Evolutionary conservation across 2,113 vertebrate genomes (phyloP).

Genomic region (Stegastes partitus): DNA sequence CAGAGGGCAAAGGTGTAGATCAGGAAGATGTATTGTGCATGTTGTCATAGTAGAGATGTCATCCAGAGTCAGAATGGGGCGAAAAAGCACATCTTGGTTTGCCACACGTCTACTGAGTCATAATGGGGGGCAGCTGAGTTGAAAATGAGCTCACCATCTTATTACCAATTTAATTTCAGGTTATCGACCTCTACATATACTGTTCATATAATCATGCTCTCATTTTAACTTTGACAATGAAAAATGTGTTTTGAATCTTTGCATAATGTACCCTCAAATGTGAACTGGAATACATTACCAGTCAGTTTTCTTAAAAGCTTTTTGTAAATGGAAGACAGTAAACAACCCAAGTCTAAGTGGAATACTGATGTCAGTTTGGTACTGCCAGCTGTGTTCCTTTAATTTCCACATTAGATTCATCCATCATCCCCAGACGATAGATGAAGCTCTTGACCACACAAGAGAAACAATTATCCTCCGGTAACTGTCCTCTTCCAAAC

Average conservation of each 20-base stretch:
- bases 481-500: neutral
- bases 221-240: too few species aligned
- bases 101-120: neutral
- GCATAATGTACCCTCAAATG: too few species aligned
- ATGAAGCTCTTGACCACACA: neutral
- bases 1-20: neutral
- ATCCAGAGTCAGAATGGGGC: neutral
- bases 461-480: neutral
- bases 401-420: constrained; percentile 3
- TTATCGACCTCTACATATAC: too few species aligned
- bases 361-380: neutral
- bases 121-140: neutral
- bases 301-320: too few species aligned
- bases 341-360: neutral
- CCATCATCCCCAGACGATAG: constrained; percentile 5
- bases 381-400: neutral
- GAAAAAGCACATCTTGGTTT: neutral
- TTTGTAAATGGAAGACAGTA: neutral
- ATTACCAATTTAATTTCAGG: neutral
- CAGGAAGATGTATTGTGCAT: neutral
- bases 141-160: neutral
- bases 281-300: too few species aligned
- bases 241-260: too few species aligned
- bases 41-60: neutral
- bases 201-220: neutral